Conservation (phyloP, 2,797 vertebrate genomes). For the Channallabes apus region DNA sequence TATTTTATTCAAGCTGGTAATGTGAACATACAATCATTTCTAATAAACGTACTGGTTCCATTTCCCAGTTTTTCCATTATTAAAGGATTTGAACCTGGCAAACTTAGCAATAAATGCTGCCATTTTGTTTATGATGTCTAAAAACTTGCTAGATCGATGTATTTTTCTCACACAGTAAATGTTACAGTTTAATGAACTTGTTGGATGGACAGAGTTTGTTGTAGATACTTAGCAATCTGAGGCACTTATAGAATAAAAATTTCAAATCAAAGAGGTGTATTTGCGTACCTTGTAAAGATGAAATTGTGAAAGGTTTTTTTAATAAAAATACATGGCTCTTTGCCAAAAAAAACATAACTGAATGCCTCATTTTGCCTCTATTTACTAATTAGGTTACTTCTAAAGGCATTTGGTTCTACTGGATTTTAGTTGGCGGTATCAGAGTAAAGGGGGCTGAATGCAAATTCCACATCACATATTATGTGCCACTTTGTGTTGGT, state of each 20-base stretch:
- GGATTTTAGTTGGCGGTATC: no score
- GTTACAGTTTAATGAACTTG: background rate
- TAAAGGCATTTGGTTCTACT: no score
- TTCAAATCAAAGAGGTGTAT: background rate
- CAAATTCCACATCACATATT: no score
- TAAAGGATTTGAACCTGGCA: background rate
- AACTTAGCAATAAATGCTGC: background rate
- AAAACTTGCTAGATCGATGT: background rate
- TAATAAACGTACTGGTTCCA: background rate
- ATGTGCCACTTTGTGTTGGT: no score
- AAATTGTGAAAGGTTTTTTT: background rate
- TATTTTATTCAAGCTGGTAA: no score
- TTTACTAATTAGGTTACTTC: no score
- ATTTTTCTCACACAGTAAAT: background rate
- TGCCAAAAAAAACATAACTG: no score
- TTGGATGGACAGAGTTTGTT: background rate
- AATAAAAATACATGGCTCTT: background rate
- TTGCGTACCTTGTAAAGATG: background rate
- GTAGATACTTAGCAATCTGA: background rate
- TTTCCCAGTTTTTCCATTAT: background rate
- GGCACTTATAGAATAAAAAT: background rate
- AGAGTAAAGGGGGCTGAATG: no score
- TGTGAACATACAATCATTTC: background rate
- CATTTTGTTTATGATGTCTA: background rate
- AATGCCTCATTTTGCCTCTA: no score